phyloP scores from a whole-genome alignment of 2,113 vertebrate genomes.

The Dolichotis patagonum region DNA sequence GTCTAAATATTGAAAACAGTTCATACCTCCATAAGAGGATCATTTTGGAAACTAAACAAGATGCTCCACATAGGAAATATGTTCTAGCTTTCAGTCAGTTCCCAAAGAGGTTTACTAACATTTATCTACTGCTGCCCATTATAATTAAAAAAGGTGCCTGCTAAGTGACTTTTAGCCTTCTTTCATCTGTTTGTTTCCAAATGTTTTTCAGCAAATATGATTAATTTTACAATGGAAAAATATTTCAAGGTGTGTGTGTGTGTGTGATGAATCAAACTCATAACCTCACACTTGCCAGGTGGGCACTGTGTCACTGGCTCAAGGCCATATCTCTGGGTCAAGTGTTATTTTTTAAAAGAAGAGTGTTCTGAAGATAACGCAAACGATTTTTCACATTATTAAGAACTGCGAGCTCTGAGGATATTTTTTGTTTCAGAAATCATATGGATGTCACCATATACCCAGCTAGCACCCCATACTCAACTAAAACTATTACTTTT shows the following conservation, averaged over 20 bases:
- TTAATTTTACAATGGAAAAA: not conserved
- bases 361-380: not conserved
- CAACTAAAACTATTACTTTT: not conserved
- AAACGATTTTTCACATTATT: not conserved
- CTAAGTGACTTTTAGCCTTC: not conserved
- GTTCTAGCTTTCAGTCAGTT: not conserved
- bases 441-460: not conserved
- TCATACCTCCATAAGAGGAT: not conserved
- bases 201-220: not conserved
- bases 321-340: too few relatives aligned
- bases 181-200: not conserved
- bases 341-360: not conserved
- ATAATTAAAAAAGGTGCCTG: not conserved
- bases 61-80: not conserved
- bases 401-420: not conserved
- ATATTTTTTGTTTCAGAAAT: constrained; percentile 2
- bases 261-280: too few relatives aligned
- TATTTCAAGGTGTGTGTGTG: not conserved
- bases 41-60: not conserved
- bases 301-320: too few relatives aligned
- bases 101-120: not conserved
- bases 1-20: not conserved
- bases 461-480: not conserved
- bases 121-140: not conserved
- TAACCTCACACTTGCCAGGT: too few relatives aligned